These are phyloP conservation scores for Scaptodrosophila latifasciaeformis DNA, from an alignment of 2,888 invertebrate species.

Conservation along the genomic window DNA sequence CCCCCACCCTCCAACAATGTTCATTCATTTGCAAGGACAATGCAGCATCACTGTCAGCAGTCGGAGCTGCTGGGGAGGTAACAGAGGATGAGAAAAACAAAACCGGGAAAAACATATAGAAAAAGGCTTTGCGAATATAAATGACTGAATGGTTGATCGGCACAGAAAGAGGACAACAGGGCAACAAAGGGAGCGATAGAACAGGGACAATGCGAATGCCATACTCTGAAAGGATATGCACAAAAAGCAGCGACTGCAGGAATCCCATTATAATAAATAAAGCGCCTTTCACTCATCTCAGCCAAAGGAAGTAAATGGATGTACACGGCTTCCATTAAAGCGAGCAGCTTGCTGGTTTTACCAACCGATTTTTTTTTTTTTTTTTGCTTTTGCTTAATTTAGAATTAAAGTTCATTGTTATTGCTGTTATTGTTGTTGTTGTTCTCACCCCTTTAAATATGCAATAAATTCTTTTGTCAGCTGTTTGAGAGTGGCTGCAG, in stretches of 20 bases:
- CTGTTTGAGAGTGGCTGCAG: not conserved
- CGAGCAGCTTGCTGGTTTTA: too few relatives aligned
- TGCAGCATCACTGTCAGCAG: slow-evolving; percentile 42
- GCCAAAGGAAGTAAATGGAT: slow-evolving; percentile 37
- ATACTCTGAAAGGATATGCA: slow-evolving; percentile 17
- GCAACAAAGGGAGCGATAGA: slow-evolving; percentile 27
- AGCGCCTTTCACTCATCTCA: slow-evolving; percentile 63
- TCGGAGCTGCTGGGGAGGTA: too few relatives aligned
- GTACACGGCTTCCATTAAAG: too few relatives aligned
- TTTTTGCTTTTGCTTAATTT: too few relatives aligned
- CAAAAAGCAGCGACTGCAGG: slow-evolving; percentile 17
- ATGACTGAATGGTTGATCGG: slow-evolving; percentile 23
- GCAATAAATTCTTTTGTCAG: slow-evolving; percentile 38
- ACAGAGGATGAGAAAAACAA: not conserved
- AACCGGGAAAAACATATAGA: slow-evolving; percentile 17
- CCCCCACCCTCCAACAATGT: slow-evolving; percentile 50
- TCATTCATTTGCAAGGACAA: slow-evolving; percentile 70
- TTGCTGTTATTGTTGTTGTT: not conserved
- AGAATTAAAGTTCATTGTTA: too few relatives aligned
- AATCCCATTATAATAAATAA: slow-evolving; percentile 66
- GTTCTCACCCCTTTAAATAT: slow-evolving; percentile 50
- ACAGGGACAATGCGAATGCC: slow-evolving; percentile 20
- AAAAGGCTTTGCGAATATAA: slow-evolving; percentile 13
- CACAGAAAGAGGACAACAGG: too few relatives aligned
- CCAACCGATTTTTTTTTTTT: too few relatives aligned